These are phyloP conservation scores for Morone chrysops DNA, from an alignment of 2,113 vertebrate genomes.

Conservation along the genomic window DNA sequence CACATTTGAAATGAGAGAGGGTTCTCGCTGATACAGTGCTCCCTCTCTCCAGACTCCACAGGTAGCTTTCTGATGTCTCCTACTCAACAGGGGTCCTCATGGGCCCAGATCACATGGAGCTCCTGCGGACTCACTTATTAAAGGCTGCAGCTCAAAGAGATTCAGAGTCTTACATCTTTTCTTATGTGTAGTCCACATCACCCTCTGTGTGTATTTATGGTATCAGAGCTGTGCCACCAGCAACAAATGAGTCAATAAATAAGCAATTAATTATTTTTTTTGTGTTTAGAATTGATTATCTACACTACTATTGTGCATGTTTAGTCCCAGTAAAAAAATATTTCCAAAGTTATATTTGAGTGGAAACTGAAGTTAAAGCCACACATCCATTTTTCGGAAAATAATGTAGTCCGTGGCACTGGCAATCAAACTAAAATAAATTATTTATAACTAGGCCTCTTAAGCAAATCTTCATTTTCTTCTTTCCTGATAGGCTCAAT, in stretches of 20 bases:
- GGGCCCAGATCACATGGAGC: slow-evolving; percentile 56
- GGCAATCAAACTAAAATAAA: background rate
- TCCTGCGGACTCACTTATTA: slow-evolving; percentile 66
- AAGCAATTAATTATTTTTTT: slow-evolving; percentile 7
- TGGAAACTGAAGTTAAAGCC: background rate
- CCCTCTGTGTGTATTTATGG: slow-evolving; percentile 20
- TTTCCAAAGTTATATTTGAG: background rate
- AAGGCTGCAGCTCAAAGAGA: slow-evolving; percentile 67
- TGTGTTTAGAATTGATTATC: background rate
- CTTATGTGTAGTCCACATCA: slow-evolving; percentile 27
- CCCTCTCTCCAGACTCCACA: slow-evolving; percentile 52
- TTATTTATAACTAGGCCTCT: background rate
- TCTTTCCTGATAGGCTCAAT: background rate
- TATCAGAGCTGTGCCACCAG: slow-evolving; percentile 2
- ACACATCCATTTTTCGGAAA: background rate
- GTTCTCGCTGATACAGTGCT: slow-evolving; percentile 35
- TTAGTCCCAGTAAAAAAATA: background rate
- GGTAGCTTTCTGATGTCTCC: slow-evolving; percentile 69
- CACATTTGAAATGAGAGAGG: slow-evolving; percentile 53
- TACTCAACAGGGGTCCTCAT: slow-evolving; percentile 47
- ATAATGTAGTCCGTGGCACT: background rate
- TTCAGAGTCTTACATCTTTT: slow-evolving; percentile 50
- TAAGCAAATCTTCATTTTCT: background rate
- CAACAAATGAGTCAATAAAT: slow-evolving; percentile 40
- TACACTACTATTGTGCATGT: background rate